Evolutionary conservation across 1,140 invertebrate species (phyloP).

Genomic region (Drosophila pseudoobscura): DNA sequence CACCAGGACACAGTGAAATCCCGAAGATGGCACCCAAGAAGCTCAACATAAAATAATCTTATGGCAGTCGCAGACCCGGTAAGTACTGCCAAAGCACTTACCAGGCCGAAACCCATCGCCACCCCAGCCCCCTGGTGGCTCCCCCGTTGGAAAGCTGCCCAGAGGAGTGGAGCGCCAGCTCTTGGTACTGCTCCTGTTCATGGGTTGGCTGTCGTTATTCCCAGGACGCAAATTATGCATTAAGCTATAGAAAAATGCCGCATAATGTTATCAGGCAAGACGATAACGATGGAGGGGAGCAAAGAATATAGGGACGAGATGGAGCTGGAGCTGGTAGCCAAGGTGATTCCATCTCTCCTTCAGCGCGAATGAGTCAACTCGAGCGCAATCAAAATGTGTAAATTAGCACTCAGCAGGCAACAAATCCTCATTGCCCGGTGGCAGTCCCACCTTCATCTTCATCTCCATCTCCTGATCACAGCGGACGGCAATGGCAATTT

Average conservation of each 20-base stretch:
- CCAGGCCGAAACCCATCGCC: slow-evolving; percentile 14
- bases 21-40: slow-evolving; percentile 58
- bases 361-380: slow-evolving; percentile 29
- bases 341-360: slow-evolving; percentile 26
- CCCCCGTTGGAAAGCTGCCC: slow-evolving; percentile 1
- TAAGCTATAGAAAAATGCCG: slow-evolving; percentile 79
- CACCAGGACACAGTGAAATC: slow-evolving; percentile 34
- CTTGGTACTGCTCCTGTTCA: slow-evolving; percentile 25
- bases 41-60: slow-evolving; percentile 76
- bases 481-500: slow-evolving; percentile 65
- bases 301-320: neutral
- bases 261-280: slow-evolving; percentile 69
- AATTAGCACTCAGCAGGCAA: slow-evolving; percentile 69
- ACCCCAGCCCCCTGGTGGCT: slow-evolving; percentile 16
- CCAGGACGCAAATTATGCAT: slow-evolving; percentile 80
- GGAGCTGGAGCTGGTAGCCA: neutral
- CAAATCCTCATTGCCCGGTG: slow-evolving; percentile 55
- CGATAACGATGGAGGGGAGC: slow-evolving; percentile 22
- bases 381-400: slow-evolving; percentile 78
- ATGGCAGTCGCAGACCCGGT: slow-evolving; percentile 57
- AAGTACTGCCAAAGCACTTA: slow-evolving; percentile 70
- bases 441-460: slow-evolving; percentile 2
- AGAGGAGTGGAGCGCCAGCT: neutral
- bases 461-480: slow-evolving; percentile 23
- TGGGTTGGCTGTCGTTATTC: slow-evolving; percentile 51